These are phyloP conservation scores for Pyrgus malvae DNA, from an alignment of 2,888 invertebrate species.

Conservation along the genomic window DNA sequence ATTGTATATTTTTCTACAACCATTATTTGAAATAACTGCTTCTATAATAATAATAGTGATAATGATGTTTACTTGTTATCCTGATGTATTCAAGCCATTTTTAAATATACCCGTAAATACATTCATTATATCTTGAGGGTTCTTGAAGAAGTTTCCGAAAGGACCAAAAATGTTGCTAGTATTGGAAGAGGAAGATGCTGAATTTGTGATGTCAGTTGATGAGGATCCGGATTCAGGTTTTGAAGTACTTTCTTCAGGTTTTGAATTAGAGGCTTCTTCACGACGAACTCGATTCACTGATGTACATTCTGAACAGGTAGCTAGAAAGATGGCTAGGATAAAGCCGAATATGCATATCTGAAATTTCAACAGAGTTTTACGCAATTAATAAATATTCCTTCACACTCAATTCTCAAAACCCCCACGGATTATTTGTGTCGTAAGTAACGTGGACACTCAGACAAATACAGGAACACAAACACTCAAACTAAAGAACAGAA, in stretches of 20 bases:
- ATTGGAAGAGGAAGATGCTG: background rate
- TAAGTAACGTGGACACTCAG: too few relatives aligned
- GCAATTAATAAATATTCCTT: too few relatives aligned
- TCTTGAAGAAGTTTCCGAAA: background rate
- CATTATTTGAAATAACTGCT: too few relatives aligned
- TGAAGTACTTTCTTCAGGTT: background rate
- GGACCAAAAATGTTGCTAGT: background rate
- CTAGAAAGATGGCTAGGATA: background rate
- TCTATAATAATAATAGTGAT: too few relatives aligned
- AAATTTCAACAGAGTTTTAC: background rate
- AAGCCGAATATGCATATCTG: slow-evolving; percentile 12
- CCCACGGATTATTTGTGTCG: too few relatives aligned
- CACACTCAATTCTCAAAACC: background rate
- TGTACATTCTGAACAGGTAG: background rate
- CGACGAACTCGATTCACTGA: slow-evolving; percentile 4
- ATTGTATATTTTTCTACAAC: too few relatives aligned
- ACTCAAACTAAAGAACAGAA: too few relatives aligned
- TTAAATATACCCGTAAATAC: background rate
- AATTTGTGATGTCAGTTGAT: background rate
- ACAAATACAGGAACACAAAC: too few relatives aligned
- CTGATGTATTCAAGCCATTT: too few relatives aligned
- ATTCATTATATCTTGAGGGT: slow-evolving; percentile 1
- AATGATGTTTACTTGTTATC: too few relatives aligned
- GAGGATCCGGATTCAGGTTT: background rate
- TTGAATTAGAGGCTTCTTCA: background rate